These are phyloP conservation scores for Diarsia mendica DNA, from an alignment of 2,888 invertebrate genomes.

Conservation along the genomic window DNA sequence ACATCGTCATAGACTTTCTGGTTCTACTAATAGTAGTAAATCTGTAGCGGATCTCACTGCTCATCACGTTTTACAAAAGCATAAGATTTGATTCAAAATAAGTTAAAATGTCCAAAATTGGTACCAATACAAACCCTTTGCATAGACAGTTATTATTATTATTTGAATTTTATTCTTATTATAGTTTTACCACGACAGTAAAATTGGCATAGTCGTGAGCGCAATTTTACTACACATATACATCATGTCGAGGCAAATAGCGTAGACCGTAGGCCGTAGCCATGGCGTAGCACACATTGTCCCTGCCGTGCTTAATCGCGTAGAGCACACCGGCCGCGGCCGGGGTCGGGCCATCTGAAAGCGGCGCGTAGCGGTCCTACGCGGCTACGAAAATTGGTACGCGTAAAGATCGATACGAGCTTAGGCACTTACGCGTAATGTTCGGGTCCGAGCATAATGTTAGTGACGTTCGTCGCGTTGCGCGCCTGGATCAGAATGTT, in stretches of 20 bases:
- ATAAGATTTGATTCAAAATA: background rate
- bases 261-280: background rate
- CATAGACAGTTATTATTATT: background rate
- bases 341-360: background rate
- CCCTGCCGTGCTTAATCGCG: background rate
- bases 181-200: background rate
- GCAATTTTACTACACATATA: background rate
- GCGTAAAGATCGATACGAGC: constrained; percentile 40
- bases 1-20: background rate
- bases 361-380: constrained; percentile 28
- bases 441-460: constrained; percentile 29
- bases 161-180: background rate
- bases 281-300: constrained; percentile 1
- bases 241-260: background rate
- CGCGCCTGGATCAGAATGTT: background rate
- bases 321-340: constrained; percentile 5
- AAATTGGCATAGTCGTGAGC: background rate
- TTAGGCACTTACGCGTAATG: constrained; percentile 29
- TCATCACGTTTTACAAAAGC: background rate
- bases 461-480: constrained; percentile 9
- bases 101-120: background rate
- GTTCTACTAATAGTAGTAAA: background rate
- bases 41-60: background rate
- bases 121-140: background rate
- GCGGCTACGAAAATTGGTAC: constrained; percentile 49